Conservation (phyloP, 2,888 invertebrate species). For the Mantis religiosa region DNA sequence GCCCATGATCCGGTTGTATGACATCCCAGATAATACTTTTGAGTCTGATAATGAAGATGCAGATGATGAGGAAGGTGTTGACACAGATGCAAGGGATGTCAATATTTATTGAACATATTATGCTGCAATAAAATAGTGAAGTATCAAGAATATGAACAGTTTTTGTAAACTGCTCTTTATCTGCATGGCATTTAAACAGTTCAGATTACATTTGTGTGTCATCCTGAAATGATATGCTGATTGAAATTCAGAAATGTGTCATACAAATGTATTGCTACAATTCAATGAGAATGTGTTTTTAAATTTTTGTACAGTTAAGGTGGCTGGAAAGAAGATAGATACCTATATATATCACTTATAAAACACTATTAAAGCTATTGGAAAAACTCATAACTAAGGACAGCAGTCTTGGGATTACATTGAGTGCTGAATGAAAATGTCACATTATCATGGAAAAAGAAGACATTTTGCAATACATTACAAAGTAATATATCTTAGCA, state of each 20-base stretch:
- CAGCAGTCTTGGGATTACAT: neutral
- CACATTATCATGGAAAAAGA: neutral
- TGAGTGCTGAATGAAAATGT: neutral
- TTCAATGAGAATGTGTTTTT: neutral
- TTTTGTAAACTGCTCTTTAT: neutral
- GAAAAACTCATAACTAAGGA: neutral
- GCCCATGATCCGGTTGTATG: conserved; percentile 94
- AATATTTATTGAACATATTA: neutral
- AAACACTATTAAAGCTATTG: neutral
- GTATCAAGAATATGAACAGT: neutral
- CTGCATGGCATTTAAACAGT: neutral
- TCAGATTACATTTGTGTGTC: neutral
- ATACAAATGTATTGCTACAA: neutral
- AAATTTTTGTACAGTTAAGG: neutral
- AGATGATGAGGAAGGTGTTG: conserved; percentile 60
- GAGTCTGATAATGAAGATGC: conserved; percentile 94
- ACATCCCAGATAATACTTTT: conserved; percentile 97
- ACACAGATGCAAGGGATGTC: neutral
- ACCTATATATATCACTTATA: neutral
- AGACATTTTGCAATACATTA: neutral
- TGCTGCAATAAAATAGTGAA: neutral
- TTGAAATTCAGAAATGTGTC: neutral
- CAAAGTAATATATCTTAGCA: neutral
- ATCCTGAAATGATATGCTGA: neutral
- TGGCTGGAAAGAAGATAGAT: neutral